Percentiles rank a stretch among this genome's conserved stretches.
Evolutionary conservation across 37 sponge, comb jelly and placozoan species (phyloP).

Genomic region (Axinella damicornis): DNA sequence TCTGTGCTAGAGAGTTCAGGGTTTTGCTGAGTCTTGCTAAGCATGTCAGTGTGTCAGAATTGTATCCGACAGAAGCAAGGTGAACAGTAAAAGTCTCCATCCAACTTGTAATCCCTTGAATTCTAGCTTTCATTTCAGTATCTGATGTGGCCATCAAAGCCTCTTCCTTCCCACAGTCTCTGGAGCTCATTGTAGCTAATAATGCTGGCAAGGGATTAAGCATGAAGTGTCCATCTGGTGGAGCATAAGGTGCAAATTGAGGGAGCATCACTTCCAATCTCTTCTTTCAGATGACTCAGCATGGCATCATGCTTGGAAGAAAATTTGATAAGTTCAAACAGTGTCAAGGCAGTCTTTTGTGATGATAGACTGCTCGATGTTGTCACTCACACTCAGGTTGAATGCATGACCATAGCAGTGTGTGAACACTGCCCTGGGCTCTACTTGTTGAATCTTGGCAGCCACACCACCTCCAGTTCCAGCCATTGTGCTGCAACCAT

Average conservation of each 20-base stretch:
- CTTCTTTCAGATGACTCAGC: conserved; percentile 62
- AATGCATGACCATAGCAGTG: conserved; percentile 88
- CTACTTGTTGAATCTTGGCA: conserved; percentile 45
- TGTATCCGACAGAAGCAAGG: conserved; percentile 58
- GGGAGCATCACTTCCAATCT: conserved; percentile 63
- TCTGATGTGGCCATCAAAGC: conserved; percentile 58
- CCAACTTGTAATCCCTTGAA: conserved; percentile 66
- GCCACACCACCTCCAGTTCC: conserved; percentile 74
- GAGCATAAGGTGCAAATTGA: conserved; percentile 56
- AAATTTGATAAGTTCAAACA: conserved; percentile 73
- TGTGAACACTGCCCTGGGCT: conserved; percentile 80
- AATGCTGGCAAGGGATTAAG: conserved; percentile 66
- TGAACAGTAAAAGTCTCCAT: conserved; percentile 71
- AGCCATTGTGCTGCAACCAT: conserved; percentile 81
- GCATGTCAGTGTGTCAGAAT: conserved; percentile 82
- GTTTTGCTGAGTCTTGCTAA: conserved; percentile 77
- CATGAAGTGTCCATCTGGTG: conserved; percentile 83
- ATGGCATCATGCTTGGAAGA: conserved; percentile 73
- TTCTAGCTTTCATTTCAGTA: conserved; percentile 77
- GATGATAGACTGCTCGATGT: conserved; percentile 46
- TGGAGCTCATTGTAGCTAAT: conserved; percentile 61
- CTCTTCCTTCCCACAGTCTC: conserved; percentile 63
- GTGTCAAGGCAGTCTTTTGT: conserved; percentile 73
- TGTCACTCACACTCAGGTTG: conserved; percentile 75
- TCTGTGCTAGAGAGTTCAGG: conserved; percentile 74